Base-by-base conservation (phyloP, 2,888 invertebrate species). In the Pinctada fucata region DNA sequence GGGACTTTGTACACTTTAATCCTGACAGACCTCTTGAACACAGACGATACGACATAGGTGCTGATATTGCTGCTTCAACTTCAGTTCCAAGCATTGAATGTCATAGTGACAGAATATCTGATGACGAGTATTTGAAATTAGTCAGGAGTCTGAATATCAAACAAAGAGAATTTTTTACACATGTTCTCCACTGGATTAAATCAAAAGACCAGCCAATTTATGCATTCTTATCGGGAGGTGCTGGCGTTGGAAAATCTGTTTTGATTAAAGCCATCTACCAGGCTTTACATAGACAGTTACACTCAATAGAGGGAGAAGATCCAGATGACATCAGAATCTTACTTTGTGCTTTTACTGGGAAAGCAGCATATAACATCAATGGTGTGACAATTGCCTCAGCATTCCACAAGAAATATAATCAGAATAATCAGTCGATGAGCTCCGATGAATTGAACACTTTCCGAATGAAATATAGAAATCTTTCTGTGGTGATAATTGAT, bases 241-340 rank as follows among this genome's bases (percentile, higher is more conserved):
- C 82, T 76, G 82, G 82, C 51, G 79, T 79, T 72, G 81, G 81
- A 47, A 84, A 82, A 82, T 79, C 79, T 68, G 84, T 84, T 67
- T 79, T 84, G 5, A 79, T 82, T 68, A 71, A 31, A 31, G 31
- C 31, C 1, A 31, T 31, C 31, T 31, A 31, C 31, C 31, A 31
- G 31, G 31, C 31, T 31, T 31, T 31, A 31, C 31, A 31, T 31
- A 31, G 31, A 31, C 31, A 31, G 31, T 31, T 31, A 31, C 31
- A 31, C 31, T 31, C 31, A 31, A 31, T 31, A 31, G 31, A 31
- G 31, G 31, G 31, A 31, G 31, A 31, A 31, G 31, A 31, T 31
- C 31, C 31, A 31, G 31, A 31, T 31, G 31, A 31, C 31, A 31
- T 31, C 31, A 31, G 31, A 31, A 31, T 31, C 31, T 31, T 31